A percentile compares a stretch with the other conserved stretches of the same genome.
phyloP scores from a whole-genome alignment of 2,113 vertebrate genomes.

The Urocynchramus pylzowi region DNA sequence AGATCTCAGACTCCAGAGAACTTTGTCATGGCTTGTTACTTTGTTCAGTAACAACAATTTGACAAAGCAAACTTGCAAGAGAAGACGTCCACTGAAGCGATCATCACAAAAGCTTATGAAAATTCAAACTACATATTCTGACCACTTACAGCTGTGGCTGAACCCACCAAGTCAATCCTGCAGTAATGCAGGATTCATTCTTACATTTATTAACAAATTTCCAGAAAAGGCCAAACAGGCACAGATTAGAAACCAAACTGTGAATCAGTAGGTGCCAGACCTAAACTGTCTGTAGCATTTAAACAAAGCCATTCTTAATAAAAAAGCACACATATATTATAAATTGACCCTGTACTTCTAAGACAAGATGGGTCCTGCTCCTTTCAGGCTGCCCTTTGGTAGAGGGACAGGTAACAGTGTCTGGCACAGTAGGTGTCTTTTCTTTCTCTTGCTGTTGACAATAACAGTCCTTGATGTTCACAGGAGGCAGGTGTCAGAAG shows the following conservation, averaged over 20 bases:
- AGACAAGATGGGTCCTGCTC: background rate
- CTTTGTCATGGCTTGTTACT: background rate
- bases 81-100: background rate
- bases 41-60: background rate
- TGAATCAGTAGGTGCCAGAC: background rate
- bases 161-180: background rate
- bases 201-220: background rate
- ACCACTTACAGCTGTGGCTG: background rate
- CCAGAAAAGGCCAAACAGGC: background rate
- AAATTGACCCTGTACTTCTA: background rate
- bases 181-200: background rate
- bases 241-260: background rate
- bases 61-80: background rate
- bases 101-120: background rate
- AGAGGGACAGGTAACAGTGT: background rate
- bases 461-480: background rate
- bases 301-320: background rate
- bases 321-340: background rate
- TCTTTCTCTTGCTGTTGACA: background rate
- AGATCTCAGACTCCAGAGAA: background rate
- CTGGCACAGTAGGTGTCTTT: background rate
- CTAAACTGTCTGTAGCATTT: background rate
- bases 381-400: background rate
- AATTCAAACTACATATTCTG: background rate
- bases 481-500: background rate